Conservation (phyloP, 2,113 vertebrate genomes). For the Cinclus cinclus region DNA sequence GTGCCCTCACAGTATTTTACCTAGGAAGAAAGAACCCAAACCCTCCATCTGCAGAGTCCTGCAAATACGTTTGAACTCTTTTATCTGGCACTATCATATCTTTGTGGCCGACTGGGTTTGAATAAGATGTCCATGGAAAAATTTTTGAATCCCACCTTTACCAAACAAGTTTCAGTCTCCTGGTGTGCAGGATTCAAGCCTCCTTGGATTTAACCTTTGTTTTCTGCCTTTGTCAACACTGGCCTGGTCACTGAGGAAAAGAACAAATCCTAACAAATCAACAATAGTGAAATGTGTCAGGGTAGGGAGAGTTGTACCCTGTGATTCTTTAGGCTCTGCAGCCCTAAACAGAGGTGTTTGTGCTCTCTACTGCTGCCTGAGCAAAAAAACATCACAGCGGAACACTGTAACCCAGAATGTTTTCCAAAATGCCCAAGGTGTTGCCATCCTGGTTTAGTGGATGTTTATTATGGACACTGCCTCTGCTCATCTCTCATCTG, state of each 20-base stretch:
- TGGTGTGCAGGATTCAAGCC: not conserved
- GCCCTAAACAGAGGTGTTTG: not conserved
- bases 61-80: slow-evolving; percentile 9
- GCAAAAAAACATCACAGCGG: accelerated
- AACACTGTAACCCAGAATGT: not conserved
- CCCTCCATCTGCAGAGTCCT: not conserved
- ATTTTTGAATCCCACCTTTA: not conserved
- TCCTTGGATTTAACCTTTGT: not conserved
- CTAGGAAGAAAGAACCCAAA: not conserved
- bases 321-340: not conserved
- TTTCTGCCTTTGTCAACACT: not conserved
- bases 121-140: not conserved
- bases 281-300: not conserved
- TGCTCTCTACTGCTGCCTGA: not conserved
- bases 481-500: not conserved
- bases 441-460: not conserved
- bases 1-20: not conserved
- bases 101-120: not conserved
- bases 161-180: not conserved
- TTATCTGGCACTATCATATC: not conserved
- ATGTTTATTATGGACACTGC: not conserved
- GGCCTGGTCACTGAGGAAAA: not conserved
- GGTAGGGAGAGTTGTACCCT: not conserved
- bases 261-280: not conserved
- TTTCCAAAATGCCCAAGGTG: not conserved